Evolutionary conservation across 2,797 vertebrate genomes (phyloP).

Genomic region (Girardinus metallicus): DNA sequence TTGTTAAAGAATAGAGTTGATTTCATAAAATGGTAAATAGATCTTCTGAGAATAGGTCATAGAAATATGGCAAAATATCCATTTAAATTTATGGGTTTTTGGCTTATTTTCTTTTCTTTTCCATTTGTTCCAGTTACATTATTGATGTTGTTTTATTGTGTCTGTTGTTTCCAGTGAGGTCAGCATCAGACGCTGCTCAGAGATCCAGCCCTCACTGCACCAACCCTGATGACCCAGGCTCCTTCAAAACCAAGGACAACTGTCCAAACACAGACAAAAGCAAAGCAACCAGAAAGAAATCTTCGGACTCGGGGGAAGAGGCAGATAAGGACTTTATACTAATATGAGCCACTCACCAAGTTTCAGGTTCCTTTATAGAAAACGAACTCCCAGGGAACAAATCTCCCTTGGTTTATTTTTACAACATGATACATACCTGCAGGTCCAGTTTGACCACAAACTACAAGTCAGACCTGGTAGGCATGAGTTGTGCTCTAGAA

Average conservation of each 20-base stretch:
- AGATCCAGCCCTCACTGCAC: constrained; percentile 80
- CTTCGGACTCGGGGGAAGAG: constrained; percentile 90
- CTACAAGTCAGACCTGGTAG: constrained; percentile 36
- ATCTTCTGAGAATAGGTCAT: neutral
- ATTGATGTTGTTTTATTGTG: neutral
- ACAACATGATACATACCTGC: constrained; percentile 12
- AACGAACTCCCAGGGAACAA: constrained; percentile 17
- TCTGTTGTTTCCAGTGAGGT: constrained; percentile 50
- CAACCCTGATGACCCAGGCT: constrained; percentile 79
- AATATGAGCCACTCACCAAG: constrained; percentile 74
- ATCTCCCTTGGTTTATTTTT: constrained; percentile 35
- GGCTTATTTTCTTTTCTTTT: neutral
- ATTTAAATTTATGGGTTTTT: neutral
- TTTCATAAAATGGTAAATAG: neutral
- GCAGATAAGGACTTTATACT: constrained; percentile 94
- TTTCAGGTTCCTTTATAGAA: constrained; percentile 29
- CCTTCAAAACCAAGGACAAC: constrained; percentile 79
- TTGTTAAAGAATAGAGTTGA: neutral
- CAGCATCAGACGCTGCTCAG: constrained; percentile 71
- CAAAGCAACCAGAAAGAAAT: constrained; percentile 83
- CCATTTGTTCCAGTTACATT: neutral
- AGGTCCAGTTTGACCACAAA: constrained; percentile 30
- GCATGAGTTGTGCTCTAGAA: constrained; percentile 36
- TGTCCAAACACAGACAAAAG: constrained; percentile 80
- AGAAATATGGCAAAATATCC: neutral